Percentiles rank a stretch among this genome's conserved stretches.
Evolutionary conservation across 2,888 invertebrate genomes (phyloP).

Genomic region (Acheta domesticus): DNA sequence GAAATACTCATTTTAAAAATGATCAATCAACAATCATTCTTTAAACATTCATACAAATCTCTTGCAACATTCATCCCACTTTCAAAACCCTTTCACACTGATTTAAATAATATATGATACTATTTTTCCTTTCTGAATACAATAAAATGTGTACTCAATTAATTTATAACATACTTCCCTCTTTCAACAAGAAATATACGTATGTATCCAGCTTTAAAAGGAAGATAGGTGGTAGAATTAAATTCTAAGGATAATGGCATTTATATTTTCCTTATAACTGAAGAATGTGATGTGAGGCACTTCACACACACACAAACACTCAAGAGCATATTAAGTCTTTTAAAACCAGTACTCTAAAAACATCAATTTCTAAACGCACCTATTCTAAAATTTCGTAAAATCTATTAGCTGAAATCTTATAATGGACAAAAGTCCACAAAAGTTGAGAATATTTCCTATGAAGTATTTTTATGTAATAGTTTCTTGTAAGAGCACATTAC

Average conservation of each 20-base stretch:
- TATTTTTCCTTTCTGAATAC: background rate
- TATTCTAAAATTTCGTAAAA: background rate
- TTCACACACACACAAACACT: background rate
- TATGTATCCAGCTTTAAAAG: background rate
- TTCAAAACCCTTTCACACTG: background rate
- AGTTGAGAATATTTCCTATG: slow-evolving; percentile 3
- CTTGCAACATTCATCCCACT: too few species aligned
- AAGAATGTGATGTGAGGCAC: background rate
- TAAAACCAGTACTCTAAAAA: background rate
- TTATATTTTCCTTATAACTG: background rate
- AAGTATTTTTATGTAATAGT: background rate
- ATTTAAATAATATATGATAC: background rate
- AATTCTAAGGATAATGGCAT: background rate
- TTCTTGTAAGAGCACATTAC: background rate
- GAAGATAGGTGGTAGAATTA: background rate
- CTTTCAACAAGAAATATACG: background rate
- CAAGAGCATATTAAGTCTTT: slow-evolving; percentile 3
- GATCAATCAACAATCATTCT: background rate
- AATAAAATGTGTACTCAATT: background rate
- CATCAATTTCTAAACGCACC: background rate
- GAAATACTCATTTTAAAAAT: background rate
- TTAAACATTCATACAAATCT: background rate
- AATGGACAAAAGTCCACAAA: slow-evolving; percentile 20
- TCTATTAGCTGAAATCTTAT: slow-evolving; percentile 5
- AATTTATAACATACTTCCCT: background rate